These are phyloP conservation scores for Dryobota labecula DNA, from an alignment of 2,888 invertebrate genomes.

Conservation along the genomic window DNA sequence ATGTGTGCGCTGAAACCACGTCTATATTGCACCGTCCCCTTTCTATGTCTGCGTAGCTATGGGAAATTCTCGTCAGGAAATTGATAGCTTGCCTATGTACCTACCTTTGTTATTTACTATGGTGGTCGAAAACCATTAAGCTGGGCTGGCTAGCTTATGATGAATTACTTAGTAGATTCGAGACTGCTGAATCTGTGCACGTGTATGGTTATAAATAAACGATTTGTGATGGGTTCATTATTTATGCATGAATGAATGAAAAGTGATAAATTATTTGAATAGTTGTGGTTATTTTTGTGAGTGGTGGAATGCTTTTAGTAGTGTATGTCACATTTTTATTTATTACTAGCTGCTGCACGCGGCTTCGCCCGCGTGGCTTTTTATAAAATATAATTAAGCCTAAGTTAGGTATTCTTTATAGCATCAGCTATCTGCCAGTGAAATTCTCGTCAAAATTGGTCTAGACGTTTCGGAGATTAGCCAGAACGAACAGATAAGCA, in stretches of 20 bases:
- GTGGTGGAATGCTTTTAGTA: no score
- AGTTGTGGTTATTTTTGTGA: neutral
- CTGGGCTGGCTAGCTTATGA: conserved; percentile 30
- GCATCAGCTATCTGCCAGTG: no score
- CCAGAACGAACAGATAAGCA: no score
- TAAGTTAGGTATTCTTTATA: no score
- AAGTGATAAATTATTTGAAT: conserved; percentile 17
- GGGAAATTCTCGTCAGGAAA: conserved; percentile 66
- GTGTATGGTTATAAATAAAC: conserved; percentile 3
- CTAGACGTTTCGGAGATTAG: no score
- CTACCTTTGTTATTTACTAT: conserved; percentile 64
- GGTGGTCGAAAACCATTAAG: conserved; percentile 47
- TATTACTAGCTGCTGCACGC: no score
- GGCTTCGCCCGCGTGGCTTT: no score
- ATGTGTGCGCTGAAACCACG: conserved; percentile 24
- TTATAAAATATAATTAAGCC: no score
- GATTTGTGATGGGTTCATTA: conserved; percentile 11
- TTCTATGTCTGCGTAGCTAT: conserved; percentile 53
- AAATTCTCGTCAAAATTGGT: no score
- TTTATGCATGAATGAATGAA: conserved; percentile 10
- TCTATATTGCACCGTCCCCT: conserved; percentile 13
- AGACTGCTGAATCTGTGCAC: neutral
- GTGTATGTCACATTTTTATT: no score
- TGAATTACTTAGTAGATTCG: conserved; percentile 50
- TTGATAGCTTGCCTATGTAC: conserved; percentile 71